These are phyloP conservation scores for Platysteira castanea DNA, from an alignment of 2,113 vertebrate species.

Conservation along the genomic window DNA sequence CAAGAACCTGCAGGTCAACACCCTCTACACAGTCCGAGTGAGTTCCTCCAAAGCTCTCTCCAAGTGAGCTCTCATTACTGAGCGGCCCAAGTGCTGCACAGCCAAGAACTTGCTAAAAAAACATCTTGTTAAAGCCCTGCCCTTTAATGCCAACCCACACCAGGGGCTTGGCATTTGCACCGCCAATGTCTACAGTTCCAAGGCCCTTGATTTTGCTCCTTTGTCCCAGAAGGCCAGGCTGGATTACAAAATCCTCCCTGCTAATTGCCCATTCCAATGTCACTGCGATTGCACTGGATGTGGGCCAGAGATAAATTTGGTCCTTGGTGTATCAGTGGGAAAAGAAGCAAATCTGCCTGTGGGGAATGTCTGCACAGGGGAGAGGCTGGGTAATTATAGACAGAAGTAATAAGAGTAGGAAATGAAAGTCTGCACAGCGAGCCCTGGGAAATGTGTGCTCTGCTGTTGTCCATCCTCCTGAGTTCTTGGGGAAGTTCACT, in stretches of 20 bases:
- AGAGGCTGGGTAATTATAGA: constrained; percentile 6
- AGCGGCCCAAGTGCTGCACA: neutral
- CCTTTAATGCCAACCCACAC: neutral
- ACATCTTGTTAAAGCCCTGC: neutral
- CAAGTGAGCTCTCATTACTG: neutral
- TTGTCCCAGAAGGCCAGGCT: neutral
- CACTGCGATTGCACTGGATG: neutral
- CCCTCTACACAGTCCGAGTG: constrained; percentile 84
- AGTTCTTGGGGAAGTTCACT: neutral
- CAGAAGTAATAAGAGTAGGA: neutral
- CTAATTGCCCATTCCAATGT: neutral
- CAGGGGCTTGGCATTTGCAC: neutral
- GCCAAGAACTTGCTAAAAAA: neutral
- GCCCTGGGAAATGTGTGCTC: neutral
- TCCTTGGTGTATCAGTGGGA: neutral
- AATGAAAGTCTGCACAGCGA: neutral
- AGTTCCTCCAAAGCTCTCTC: constrained; percentile 39
- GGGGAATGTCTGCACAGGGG: neutral
- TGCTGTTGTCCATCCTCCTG: neutral
- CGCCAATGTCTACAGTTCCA: neutral
- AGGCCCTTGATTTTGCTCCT: neutral
- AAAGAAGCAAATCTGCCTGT: neutral
- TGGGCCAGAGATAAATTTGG: constrained; percentile 32
- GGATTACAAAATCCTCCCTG: neutral
- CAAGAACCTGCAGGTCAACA: constrained; percentile 74